These are phyloP conservation scores for Peromyscus leucopus DNA, from an alignment of 2,113 vertebrate species.

Conservation along the genomic window DNA sequence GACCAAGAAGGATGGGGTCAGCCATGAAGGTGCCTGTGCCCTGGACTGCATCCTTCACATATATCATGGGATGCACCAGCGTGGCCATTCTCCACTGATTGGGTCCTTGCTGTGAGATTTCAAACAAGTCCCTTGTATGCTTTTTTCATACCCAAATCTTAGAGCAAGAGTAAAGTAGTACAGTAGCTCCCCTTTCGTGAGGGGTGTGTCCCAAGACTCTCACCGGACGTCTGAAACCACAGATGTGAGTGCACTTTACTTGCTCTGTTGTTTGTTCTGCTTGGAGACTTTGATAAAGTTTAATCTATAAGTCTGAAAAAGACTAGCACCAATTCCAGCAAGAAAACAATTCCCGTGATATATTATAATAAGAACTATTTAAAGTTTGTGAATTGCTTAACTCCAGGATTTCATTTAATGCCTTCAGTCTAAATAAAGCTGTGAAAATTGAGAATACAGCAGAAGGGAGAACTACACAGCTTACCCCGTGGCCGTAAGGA, in stretches of 20 bases:
- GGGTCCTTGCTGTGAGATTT: background rate
- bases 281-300: background rate
- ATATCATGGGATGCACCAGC: background rate
- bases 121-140: no score
- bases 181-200: background rate
- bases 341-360: background rate
- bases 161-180: background rate
- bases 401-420: background rate
- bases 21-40: background rate
- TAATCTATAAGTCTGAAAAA: background rate
- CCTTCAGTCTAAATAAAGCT: background rate
- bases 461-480: background rate
- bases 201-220: rapidly evolving
- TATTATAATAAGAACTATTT: background rate
- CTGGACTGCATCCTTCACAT: rapidly evolving
- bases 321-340: background rate
- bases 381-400: background rate
- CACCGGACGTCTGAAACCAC: background rate
- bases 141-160: background rate
- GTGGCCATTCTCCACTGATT: rapidly evolving
- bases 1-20: background rate
- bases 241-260: rapidly evolving
- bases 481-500: background rate
- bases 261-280: background rate
- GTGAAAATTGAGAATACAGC: background rate